Percentiles rank a stretch among this genome's conserved stretches.
Evolutionary conservation across 1,140 invertebrate species (phyloP).

Genomic region (Adoxophyes honmai): DNA sequence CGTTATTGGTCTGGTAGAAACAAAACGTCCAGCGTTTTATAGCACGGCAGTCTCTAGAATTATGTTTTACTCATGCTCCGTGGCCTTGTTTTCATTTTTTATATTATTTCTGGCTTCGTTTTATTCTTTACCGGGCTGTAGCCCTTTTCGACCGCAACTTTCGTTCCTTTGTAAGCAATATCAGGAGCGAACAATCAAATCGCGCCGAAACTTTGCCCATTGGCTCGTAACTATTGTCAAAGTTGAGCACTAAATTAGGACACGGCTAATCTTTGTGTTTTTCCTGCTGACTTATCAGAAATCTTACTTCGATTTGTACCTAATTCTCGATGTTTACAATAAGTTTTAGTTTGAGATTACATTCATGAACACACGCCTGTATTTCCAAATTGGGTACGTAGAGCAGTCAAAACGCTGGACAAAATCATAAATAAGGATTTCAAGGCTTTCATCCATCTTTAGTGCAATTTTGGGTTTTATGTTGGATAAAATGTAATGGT

Average conservation of each 20-base stretch:
- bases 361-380: no score
- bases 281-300: conserved; percentile 23
- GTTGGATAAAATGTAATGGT: no score
- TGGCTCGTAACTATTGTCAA: conserved; percentile 39
- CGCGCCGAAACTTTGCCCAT: conserved; percentile 36
- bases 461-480: no score
- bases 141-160: conserved; percentile 10
- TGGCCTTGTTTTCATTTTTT: not conserved
- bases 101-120: not conserved
- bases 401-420: no score
- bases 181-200: conserved; percentile 39
- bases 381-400: no score
- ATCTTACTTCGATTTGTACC: not conserved
- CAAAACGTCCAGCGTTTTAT: no score
- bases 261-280: conserved; percentile 27
- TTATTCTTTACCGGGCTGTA: not conserved
- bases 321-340: not conserved
- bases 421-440: no score
- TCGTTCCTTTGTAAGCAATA: conserved; percentile 28
- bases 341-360: not conserved
- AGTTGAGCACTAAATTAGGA: conserved; percentile 38
- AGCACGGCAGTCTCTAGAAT: no score
- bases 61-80: no score
- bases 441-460: no score
- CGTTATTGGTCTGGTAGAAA: conserved; percentile 4